A percentile compares a stretch with the other conserved stretches of the same genome.
These are phyloP conservation scores for Limnephilus marmoratus DNA, from an alignment of 2,888 invertebrate genomes.

Conservation along the genomic window DNA sequence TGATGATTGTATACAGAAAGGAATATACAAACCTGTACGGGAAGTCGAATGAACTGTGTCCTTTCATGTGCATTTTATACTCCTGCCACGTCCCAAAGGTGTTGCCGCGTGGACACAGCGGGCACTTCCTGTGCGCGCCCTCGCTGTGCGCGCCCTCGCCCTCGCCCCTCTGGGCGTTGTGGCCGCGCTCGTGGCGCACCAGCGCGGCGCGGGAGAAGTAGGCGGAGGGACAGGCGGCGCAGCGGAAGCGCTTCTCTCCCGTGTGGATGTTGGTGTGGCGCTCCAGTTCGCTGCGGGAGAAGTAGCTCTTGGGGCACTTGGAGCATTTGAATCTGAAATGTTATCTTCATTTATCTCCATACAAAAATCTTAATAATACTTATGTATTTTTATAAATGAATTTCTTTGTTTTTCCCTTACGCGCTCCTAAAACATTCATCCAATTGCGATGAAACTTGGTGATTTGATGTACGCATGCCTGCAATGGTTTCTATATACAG, in stretches of 20 bases:
- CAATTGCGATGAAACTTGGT: no score
- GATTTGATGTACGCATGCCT: no score
- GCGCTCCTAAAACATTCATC: no score
- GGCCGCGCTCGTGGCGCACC: constrained; percentile 57
- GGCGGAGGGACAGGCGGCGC: constrained; percentile 60
- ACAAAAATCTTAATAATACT: no score
- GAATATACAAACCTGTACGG: constrained; percentile 46
- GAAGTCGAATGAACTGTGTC: constrained; percentile 38
- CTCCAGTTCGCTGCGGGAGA: constrained; percentile 62
- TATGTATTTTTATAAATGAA: no score
- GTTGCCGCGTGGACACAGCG: background rate
- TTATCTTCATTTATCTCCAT: background rate
- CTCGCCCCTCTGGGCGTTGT: background rate
- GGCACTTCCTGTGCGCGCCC: constrained; percentile 22
- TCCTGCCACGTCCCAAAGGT: constrained; percentile 50
- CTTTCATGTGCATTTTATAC: constrained; percentile 48
- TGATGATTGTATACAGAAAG: no score
- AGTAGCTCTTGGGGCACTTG: constrained; percentile 63
- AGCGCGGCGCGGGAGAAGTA: constrained; percentile 64
- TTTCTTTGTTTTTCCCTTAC: no score
- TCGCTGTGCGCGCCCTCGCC: background rate
- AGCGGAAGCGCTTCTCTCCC: constrained; percentile 60
- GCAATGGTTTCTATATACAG: no score
- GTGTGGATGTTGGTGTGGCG: constrained; percentile 62
- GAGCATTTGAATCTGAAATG: constrained; percentile 63